Evolutionary conservation across 1,140 invertebrate genomes (phyloP).

Genomic region (Papilio polyxenes): DNA sequence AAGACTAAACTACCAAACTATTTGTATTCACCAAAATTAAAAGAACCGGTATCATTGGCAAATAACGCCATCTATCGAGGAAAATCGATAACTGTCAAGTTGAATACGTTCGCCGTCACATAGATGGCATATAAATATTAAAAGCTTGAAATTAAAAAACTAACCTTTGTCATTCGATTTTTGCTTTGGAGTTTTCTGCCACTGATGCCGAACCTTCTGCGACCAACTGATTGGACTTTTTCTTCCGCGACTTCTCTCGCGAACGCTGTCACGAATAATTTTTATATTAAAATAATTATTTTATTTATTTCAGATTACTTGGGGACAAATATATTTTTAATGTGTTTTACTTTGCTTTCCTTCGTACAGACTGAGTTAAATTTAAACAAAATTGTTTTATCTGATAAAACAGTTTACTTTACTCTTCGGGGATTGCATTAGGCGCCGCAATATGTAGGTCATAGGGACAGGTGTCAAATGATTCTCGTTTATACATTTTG

Average conservation of each 20-base stretch:
- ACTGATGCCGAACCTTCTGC: slow-evolving; percentile 78
- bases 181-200: slow-evolving; percentile 74
- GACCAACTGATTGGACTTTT: slow-evolving; percentile 79
- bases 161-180: slow-evolving; percentile 65
- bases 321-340: not conserved
- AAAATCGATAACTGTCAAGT: not conserved
- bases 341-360: slow-evolving; percentile 42
- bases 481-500: not conserved
- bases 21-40: not conserved
- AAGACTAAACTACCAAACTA: not conserved
- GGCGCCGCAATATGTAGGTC: slow-evolving; percentile 53
- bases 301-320: slow-evolving; percentile 16
- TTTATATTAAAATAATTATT: slow-evolving; percentile 41
- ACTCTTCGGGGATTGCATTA: slow-evolving; percentile 55
- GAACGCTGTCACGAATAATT: slow-evolving; percentile 64
- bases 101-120: not conserved
- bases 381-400: slow-evolving; percentile 50
- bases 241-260: slow-evolving; percentile 69
- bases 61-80: not conserved
- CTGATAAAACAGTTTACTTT: slow-evolving; percentile 67
- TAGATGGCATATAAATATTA: not conserved
- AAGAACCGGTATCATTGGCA: not conserved
- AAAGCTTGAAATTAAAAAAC: slow-evolving; percentile 21
- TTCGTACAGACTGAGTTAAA: slow-evolving; percentile 48
- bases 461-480: slow-evolving; percentile 29